A percentile compares a stretch with the other conserved stretches of the same genome.
phyloP scores from a whole-genome alignment of 2,888 invertebrate species.

The Pyrgus malvae region DNA sequence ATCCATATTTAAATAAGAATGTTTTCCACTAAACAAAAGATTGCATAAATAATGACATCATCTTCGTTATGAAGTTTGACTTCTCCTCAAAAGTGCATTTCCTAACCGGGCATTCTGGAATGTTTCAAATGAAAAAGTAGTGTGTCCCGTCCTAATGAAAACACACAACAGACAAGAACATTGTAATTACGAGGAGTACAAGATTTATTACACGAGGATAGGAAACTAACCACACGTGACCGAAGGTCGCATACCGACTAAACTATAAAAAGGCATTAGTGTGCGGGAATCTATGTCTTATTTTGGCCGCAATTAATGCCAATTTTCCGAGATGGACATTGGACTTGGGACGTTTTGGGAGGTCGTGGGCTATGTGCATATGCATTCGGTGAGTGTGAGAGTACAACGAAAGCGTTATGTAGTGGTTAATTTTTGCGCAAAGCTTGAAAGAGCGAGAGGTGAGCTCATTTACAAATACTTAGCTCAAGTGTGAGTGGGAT shows the following conservation, averaged over 20 bases:
- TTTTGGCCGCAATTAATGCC: slow-evolving; percentile 57
- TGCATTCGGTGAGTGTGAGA: slow-evolving; percentile 72
- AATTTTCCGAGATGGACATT: slow-evolving; percentile 50
- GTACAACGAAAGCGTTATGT: slow-evolving; percentile 65
- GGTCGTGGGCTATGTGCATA: slow-evolving; percentile 58
- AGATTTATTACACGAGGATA: slow-evolving; percentile 78
- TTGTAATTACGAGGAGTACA: slow-evolving; percentile 78
- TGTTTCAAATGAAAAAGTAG: slow-evolving; percentile 33
- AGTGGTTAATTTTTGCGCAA: slow-evolving; percentile 83
- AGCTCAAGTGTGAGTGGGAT: slow-evolving; percentile 65
- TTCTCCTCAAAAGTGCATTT: slow-evolving; percentile 13
- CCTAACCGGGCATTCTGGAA: slow-evolving; percentile 26
- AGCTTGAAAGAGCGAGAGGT: slow-evolving; percentile 73
- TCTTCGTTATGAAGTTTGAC: neutral
- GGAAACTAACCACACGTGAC: slow-evolving; percentile 78
- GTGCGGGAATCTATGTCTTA: slow-evolving; percentile 62
- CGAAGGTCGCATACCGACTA: slow-evolving; percentile 46
- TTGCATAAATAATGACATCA: too few relatives aligned
- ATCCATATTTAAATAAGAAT: too few relatives aligned
- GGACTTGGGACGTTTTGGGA: slow-evolving; percentile 49
- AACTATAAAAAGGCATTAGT: slow-evolving; percentile 48
- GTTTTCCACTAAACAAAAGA: too few relatives aligned
- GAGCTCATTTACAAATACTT: slow-evolving; percentile 78
- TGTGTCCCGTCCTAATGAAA: slow-evolving; percentile 68
- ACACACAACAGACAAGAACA: slow-evolving; percentile 78